phyloP scores from a whole-genome alignment of 2,888 invertebrate species.

The Aspidapion aeneum region DNA sequence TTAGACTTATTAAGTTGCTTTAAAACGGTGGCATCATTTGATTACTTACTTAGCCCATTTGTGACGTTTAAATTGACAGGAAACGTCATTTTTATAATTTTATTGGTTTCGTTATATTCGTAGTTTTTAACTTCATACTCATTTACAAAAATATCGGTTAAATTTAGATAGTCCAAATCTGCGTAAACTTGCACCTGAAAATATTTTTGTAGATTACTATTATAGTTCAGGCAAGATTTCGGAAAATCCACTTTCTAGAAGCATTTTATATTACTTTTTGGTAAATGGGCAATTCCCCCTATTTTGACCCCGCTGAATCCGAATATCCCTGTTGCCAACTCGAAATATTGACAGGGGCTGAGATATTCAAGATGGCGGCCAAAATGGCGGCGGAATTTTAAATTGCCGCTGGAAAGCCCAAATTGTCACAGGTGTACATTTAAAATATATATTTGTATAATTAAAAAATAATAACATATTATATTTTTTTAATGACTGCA shows the following conservation, averaged over 20 bases:
- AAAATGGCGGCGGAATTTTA: no score
- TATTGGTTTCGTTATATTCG: neutral
- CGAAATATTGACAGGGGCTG: no score
- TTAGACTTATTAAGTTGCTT: neutral
- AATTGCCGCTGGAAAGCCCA: no score
- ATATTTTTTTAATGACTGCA: no score
- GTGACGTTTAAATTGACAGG: neutral
- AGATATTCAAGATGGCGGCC: no score
- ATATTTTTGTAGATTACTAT: neutral
- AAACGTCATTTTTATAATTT: neutral
- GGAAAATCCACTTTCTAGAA: no score
- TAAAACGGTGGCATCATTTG: neutral
- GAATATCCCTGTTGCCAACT: no score
- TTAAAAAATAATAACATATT: no score
- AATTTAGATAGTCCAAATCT: neutral
- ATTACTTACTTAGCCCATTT: neutral
- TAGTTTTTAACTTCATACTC: neutral
- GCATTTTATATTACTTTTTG: neutral
- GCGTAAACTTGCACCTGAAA: neutral
- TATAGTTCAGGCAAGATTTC: no score
- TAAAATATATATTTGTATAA: no score
- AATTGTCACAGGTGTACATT: no score
- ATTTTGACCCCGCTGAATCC: no score
- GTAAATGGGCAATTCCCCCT: neutral
- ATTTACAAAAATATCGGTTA: neutral